Percentiles rank a stretch among this genome's conserved stretches.
Conservation (phyloP, 2,888 invertebrate species). For the Dolichopus griseipennis region DNA sequence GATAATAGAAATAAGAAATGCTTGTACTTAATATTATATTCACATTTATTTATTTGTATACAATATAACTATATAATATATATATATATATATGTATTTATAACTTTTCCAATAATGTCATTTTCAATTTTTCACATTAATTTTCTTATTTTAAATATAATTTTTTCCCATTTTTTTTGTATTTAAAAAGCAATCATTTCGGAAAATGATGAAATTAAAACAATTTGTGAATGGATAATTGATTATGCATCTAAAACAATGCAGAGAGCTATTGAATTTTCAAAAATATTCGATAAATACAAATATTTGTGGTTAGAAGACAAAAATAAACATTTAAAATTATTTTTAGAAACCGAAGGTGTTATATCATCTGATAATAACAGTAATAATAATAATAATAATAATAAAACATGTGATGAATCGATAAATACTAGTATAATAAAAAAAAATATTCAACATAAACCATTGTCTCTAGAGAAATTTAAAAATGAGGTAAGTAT, state of each 20-base stretch:
- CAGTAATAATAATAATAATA: not conserved
- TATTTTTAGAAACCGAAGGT: constrained; percentile 26
- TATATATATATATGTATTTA: no score
- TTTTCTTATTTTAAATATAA: not conserved
- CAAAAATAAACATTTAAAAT: constrained; percentile 58
- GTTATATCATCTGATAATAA: not conserved
- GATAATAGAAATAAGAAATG: no score
- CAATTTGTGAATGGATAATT: constrained; percentile 48
- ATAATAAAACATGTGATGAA: not conserved
- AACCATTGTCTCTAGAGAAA: constrained; percentile 12
- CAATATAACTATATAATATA: no score
- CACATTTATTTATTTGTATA: no score
- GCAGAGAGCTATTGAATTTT: constrained; percentile 37
- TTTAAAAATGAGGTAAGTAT: constrained; percentile 16
- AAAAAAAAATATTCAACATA: not conserved
- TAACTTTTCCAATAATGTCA: no score
- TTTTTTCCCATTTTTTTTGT: not conserved
- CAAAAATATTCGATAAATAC: constrained; percentile 53
- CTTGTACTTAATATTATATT: no score
- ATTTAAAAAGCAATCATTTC: constrained; percentile 42
- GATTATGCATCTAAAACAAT: constrained; percentile 39
- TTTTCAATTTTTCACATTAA: no score
- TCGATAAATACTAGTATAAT: not conserved
- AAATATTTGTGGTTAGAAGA: constrained; percentile 71
- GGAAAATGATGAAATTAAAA: constrained; percentile 49